phyloP scores from a whole-genome alignment of 2,113 vertebrate species.

The Porphyrio hochstetteri region DNA sequence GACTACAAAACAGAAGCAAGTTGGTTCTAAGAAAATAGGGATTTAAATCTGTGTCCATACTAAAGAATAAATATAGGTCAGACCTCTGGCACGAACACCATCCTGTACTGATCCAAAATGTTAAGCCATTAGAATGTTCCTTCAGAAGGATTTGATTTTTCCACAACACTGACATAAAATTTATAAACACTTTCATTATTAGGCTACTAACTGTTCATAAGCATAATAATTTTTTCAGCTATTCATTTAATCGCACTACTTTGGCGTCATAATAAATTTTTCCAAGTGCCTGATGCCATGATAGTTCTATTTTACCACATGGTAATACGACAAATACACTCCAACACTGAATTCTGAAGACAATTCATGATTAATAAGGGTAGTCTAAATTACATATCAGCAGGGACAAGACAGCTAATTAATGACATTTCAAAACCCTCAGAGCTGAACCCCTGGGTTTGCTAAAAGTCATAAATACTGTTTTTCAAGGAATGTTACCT shows the following conservation, averaged over 20 bases:
- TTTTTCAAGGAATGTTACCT: not conserved
- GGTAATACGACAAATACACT: not conserved
- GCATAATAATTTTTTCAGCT: not conserved
- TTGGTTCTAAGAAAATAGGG: not conserved
- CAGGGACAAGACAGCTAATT: not conserved
- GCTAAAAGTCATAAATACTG: not conserved
- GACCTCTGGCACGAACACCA: not conserved
- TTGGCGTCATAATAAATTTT: not conserved
- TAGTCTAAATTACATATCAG: not conserved
- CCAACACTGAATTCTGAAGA: not conserved
- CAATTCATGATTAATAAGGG: not conserved
- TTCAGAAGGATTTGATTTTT: not conserved
- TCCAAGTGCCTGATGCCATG: not conserved
- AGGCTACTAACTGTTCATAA: not conserved
- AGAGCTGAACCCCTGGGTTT: not conserved
- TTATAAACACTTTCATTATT: constrained; percentile 14
- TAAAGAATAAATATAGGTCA: not conserved
- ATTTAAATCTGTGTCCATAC: not conserved
- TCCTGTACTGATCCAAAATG: not conserved
- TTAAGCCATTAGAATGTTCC: not conserved
- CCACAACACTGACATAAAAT: not conserved
- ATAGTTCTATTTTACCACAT: not conserved
- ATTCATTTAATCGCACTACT: constrained; percentile 10
- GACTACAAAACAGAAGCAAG: not conserved
- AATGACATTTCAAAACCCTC: not conserved